Base-by-base conservation (phyloP, 2,113 vertebrate species). In the Nanorana parkeri region DNA sequence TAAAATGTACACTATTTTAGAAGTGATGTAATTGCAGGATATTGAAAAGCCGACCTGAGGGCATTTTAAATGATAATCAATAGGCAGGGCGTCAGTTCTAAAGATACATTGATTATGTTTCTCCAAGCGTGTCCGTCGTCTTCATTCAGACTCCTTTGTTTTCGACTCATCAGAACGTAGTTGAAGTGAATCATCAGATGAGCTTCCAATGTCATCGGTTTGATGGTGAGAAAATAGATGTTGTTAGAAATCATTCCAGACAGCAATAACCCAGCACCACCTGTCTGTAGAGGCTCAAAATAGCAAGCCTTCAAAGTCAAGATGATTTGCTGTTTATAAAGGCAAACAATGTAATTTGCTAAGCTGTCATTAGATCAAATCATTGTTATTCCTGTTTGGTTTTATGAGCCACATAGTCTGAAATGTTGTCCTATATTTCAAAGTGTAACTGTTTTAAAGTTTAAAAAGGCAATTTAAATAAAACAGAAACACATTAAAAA, bases 41-140 rank as follows among this genome's bases (percentile, higher is more conserved):
- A 74, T 74, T 74, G 28, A 75, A 60, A 21, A 41, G 28, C 52
- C n/a, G 56, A 75, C 54, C 54, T 17, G 29, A 75, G 29, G 72
- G 55, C 29, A 41, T 75, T 61, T 60, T 55, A 75, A 75, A 60
- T 60, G 17, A 36, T 75, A 32, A 58, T 75, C 72, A 75, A 75
- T 24, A 16, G 52, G 21, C 21, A 24, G n/a, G 56, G 13, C 47
- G 41, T 52, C 41, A 71, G 41, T 24, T 71, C 21, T 23, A 32
- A 58, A 74, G 52, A 60, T 19, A 52, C 21, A 60, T 56, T 60
- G 54, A 60, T 32, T 60, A 26, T 74, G 71, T 60, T 32, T 15
- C 56, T 71, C 16, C 11, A 24, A 24, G 21, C 23, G 2, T 52
- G 41, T 71, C 19, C 13, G 20, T 52, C 41, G 58, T 21, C 56